Conservation (phyloP, 2,113 vertebrate species). For the Cacatua alba region DNA sequence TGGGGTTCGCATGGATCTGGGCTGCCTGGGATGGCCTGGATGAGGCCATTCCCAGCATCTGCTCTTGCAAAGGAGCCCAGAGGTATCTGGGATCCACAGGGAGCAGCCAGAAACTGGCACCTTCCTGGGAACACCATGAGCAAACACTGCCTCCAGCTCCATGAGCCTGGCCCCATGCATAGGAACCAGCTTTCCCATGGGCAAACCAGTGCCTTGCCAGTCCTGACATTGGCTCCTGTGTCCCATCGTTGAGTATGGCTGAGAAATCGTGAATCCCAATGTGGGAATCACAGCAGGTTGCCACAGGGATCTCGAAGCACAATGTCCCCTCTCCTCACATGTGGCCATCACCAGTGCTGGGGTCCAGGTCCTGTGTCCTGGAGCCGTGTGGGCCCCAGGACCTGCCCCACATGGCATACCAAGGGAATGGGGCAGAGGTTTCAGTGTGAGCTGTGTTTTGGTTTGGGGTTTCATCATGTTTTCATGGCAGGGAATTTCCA, state of each 20-base stretch:
- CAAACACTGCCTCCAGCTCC: not conserved
- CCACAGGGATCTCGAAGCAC: not conserved
- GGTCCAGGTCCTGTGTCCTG: fast-evolving
- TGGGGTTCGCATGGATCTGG: not conserved
- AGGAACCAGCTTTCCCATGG: not conserved
- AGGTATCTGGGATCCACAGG: not conserved
- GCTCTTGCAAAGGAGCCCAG: not conserved
- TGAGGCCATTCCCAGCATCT: not conserved
- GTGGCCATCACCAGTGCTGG: fast-evolving
- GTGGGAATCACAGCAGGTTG: fast-evolving
- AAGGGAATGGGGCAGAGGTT: not conserved
- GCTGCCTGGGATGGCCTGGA: not conserved
- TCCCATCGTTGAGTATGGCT: not conserved
- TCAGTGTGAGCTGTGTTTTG: constrained; percentile 28
- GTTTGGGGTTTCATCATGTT: constrained; percentile 62
- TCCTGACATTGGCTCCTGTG: fast-evolving
- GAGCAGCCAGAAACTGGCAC: not conserved
- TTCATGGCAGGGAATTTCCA: constrained; percentile 67
- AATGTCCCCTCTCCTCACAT: fast-evolving
- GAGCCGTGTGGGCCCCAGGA: fast-evolving
- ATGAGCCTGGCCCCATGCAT: not conserved
- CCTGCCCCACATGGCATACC: not conserved
- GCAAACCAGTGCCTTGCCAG: not conserved
- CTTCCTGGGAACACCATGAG: fast-evolving
- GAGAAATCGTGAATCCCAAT: not conserved